Conservation (phyloP, 1,140 invertebrate species). For the Panagrolaimus sp. region DNA sequence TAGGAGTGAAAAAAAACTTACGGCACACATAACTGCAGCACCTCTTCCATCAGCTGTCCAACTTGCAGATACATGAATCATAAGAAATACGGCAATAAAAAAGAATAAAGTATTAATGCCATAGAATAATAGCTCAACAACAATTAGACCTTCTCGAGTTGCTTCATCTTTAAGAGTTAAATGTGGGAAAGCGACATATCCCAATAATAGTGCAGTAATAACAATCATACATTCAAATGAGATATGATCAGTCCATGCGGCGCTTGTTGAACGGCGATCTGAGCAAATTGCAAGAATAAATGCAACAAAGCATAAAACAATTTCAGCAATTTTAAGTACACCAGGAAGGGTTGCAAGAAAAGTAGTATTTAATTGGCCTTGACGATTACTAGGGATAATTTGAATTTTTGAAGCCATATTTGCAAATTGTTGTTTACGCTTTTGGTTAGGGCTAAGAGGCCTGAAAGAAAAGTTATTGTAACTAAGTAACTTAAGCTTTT, state of each 20-base stretch:
- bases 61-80: slow-evolving; percentile 56
- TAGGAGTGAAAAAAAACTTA: slow-evolving; percentile 23
- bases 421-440: slow-evolving; percentile 19
- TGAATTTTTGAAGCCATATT: slow-evolving; percentile 42
- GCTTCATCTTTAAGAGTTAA: slow-evolving; percentile 51
- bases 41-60: slow-evolving; percentile 56
- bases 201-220: slow-evolving; percentile 44
- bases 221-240: slow-evolving; percentile 54
- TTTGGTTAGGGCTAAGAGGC: not conserved
- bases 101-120: slow-evolving; percentile 54
- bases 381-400: slow-evolving; percentile 50
- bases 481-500: not conserved
- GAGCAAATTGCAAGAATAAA: slow-evolving; percentile 56
- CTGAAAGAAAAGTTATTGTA: too few relatives aligned
- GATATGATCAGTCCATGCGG: slow-evolving; percentile 58
- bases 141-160: slow-evolving; percentile 52
- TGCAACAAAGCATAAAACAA: slow-evolving; percentile 52
- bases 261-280: slow-evolving; percentile 50
- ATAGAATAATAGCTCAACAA: slow-evolving; percentile 56
- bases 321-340: slow-evolving; percentile 54
- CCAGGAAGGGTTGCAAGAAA: slow-evolving; percentile 51
- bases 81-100: slow-evolving; percentile 54
- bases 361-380: slow-evolving; percentile 54
- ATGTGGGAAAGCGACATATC: slow-evolving; percentile 57
- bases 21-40: slow-evolving; percentile 54